Conservation (phyloP, 2,113 vertebrate species). For the Elephantulus edwardii region DNA sequence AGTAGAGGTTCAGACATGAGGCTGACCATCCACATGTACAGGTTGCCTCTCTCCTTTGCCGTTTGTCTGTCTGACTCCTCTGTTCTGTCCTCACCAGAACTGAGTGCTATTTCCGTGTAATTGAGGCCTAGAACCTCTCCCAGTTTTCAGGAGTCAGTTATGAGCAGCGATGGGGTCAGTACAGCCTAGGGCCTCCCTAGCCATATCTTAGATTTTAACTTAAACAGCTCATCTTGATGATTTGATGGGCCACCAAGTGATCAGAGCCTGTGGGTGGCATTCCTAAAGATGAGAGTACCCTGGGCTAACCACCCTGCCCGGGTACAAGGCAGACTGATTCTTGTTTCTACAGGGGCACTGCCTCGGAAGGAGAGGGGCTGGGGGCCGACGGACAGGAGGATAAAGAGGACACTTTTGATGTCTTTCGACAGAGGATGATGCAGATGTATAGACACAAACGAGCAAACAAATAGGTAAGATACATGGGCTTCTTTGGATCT, state of each 20-base stretch:
- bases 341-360: slow-evolving; percentile 83
- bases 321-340: slow-evolving; percentile 65
- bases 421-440: slow-evolving; percentile 88
- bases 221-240: background rate
- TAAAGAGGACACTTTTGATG: slow-evolving; percentile 86
- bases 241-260: background rate
- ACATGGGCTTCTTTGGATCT: background rate
- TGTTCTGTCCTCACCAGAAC: background rate
- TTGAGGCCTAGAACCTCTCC: background rate
- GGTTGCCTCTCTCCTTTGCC: background rate
- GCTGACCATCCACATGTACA: background rate
- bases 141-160: background rate
- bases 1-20: background rate
- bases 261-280: background rate
- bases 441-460: slow-evolving; percentile 88
- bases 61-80: background rate
- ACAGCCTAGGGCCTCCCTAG: background rate
- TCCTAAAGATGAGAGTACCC: background rate
- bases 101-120: background rate
- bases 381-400: slow-evolving; percentile 83
- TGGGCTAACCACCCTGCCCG: background rate
- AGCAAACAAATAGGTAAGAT: slow-evolving; percentile 85
- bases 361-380: slow-evolving; percentile 86
- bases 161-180: background rate
- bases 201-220: background rate